phyloP scores from a whole-genome alignment of 2,113 vertebrate species.

The Albula glossodonta region DNA sequence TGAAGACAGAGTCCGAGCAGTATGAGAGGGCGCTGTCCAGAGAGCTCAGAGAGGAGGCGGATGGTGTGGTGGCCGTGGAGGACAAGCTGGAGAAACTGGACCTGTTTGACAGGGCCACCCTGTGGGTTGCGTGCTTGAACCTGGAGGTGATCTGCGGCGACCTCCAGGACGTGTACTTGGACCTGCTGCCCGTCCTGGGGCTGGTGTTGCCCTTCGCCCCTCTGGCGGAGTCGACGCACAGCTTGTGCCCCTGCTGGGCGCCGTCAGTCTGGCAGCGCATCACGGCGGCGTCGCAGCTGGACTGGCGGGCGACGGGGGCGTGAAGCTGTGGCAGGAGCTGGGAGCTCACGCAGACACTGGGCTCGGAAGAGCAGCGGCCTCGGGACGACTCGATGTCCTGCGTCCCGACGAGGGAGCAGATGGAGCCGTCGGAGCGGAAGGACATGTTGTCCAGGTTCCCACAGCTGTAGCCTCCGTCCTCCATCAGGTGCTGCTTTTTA shows the following conservation, averaged over 20 bases:
- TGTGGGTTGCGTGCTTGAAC: slow-evolving; percentile 55
- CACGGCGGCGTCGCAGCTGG: slow-evolving; percentile 70
- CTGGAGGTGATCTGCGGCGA: slow-evolving; percentile 46
- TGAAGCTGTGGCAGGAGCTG: slow-evolving; percentile 48
- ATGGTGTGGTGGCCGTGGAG: slow-evolving; percentile 68
- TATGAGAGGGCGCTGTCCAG: slow-evolving; percentile 73
- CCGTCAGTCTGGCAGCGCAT: slow-evolving; percentile 49
- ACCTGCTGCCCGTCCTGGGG: slow-evolving; percentile 33
- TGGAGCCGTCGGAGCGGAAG: slow-evolving; percentile 47
- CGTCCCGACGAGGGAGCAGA: slow-evolving; percentile 47
- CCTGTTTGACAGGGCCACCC: slow-evolving; percentile 56
- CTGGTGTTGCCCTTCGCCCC: slow-evolving; percentile 53
- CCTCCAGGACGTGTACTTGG: slow-evolving; percentile 53
- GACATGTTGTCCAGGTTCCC: slow-evolving; percentile 57
- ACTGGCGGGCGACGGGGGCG: slow-evolving; percentile 65
- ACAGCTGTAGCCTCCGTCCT: slow-evolving; percentile 51
- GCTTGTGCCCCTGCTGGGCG: slow-evolving; percentile 59
- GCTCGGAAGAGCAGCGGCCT: slow-evolving; percentile 67
- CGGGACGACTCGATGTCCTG: slow-evolving; percentile 49
- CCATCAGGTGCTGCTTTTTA: slow-evolving; percentile 49
- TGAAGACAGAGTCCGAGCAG: slow-evolving; percentile 68
- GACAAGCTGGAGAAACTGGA: slow-evolving; percentile 75
- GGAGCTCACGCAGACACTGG: slow-evolving; percentile 66
- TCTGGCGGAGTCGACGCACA: slow-evolving; percentile 60
- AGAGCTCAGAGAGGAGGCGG: slow-evolving; percentile 74